Conservation (phyloP, 2,797 vertebrate species). For the Trachops cirrhosus region DNA sequence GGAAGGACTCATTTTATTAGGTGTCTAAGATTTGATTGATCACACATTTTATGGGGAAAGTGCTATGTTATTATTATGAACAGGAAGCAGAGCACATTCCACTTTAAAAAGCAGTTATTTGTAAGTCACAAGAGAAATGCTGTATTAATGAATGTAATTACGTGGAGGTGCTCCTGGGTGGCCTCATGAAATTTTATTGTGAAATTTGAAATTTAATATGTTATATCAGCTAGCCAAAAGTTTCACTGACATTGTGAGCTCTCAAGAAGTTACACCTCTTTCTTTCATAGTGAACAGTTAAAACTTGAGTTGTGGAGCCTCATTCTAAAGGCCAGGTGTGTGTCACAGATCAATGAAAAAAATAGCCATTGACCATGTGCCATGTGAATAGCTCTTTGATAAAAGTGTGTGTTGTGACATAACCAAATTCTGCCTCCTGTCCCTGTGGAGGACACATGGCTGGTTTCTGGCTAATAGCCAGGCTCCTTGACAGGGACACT, state of each 20-base stretch:
- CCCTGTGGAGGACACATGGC: background rate
- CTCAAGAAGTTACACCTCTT: constrained; percentile 38
- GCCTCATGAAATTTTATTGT: constrained; percentile 59
- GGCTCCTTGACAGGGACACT: background rate
- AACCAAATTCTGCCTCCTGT: background rate
- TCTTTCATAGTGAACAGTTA: constrained; percentile 12
- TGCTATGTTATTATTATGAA: constrained; percentile 49
- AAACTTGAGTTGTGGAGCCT: constrained; percentile 11
- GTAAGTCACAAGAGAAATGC: constrained; percentile 64
- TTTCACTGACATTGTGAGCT: constrained; percentile 35
- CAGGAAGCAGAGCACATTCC: constrained; percentile 52
- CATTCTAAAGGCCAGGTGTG: constrained; percentile 13
- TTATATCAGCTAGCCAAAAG: constrained; percentile 39
- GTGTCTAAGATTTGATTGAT: constrained; percentile 52
- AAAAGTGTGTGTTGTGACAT: background rate
- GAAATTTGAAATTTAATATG: constrained; percentile 57
- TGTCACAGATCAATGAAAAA: background rate
- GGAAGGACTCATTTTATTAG: constrained; percentile 45
- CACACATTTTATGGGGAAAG: constrained; percentile 47
- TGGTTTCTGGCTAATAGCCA: background rate
- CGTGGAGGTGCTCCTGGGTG: constrained; percentile 58
- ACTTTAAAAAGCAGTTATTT: constrained; percentile 67
- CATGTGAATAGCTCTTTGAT: background rate
- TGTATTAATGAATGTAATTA: constrained; percentile 68
- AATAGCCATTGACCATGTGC: background rate